Evolutionary conservation across 1,140 invertebrate species (phyloP).

Genomic region (Mizuhopecten yessoensis): DNA sequence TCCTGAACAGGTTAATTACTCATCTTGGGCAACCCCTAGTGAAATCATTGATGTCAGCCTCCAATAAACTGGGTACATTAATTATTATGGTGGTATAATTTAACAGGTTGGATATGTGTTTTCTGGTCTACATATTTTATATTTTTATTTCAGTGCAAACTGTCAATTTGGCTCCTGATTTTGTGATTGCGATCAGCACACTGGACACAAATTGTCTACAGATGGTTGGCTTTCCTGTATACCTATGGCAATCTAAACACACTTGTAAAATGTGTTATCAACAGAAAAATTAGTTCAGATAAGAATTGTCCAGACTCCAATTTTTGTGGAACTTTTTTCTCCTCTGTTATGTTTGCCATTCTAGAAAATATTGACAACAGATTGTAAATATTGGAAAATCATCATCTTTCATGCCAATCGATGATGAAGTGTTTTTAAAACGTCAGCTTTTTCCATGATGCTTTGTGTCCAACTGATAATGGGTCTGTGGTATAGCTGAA

Average conservation of each 20-base stretch:
- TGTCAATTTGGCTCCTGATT: too few species aligned
- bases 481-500: background rate
- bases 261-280: too few species aligned
- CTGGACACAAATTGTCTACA: background rate
- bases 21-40: too few species aligned
- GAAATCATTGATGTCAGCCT: too few species aligned
- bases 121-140: too few species aligned
- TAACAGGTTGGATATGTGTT: too few species aligned
- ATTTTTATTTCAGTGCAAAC: too few species aligned
- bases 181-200: too few species aligned
- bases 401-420: background rate
- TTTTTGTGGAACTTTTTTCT: background rate
- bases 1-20: too few species aligned
- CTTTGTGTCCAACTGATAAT: background rate
- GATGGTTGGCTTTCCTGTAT: background rate
- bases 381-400: constrained; percentile 20
- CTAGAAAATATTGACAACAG: background rate
- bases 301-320: constrained; percentile 30
- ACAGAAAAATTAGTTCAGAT: background rate
- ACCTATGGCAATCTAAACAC: background rate
- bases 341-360: background rate
- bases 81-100: too few species aligned
- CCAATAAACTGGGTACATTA: too few species aligned
- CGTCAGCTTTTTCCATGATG: background rate
- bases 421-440: background rate